Evolutionary conservation across 2,797 vertebrate species (phyloP).

Genomic region (Neoniphon sammara): DNA sequence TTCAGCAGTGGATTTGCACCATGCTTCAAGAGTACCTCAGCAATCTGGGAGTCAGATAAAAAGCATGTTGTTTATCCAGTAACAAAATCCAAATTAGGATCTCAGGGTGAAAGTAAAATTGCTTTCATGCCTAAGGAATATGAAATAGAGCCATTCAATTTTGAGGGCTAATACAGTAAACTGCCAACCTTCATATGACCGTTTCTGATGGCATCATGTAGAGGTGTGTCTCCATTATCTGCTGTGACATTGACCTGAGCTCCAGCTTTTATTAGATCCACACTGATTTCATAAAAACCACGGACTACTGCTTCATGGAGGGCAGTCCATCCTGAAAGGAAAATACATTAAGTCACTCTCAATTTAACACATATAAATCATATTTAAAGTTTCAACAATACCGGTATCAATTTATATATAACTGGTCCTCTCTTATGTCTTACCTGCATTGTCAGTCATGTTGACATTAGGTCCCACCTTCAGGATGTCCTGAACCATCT

Average conservation of each 20-base stretch:
- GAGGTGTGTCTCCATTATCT: constrained; percentile 10
- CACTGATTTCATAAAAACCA: constrained; percentile 7
- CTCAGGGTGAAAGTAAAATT: not conserved
- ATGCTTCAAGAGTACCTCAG: not conserved
- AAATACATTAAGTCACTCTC: not conserved
- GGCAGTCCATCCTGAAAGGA: constrained; percentile 4
- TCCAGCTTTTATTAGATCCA: constrained; percentile 14
- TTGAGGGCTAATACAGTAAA: not conserved
- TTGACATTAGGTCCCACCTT: not conserved
- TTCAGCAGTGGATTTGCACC: not conserved
- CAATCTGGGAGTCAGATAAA: not conserved
- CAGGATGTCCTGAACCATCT: not conserved
- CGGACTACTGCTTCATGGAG: constrained; percentile 19
- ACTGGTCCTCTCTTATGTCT: not conserved
- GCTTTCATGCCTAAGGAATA: not conserved
- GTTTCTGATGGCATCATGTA: constrained; percentile 13
- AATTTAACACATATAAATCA: too few relatives aligned
- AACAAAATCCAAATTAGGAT: too few relatives aligned
- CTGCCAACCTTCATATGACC: constrained; percentile 1
- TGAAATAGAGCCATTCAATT: not conserved
- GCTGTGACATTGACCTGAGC: constrained; percentile 13
- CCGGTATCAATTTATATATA: not conserved
- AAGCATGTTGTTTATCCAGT: too few relatives aligned
- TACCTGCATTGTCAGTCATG: not conserved
- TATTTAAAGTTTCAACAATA: too few relatives aligned